Base-by-base conservation (phyloP, 2,797 vertebrate genomes). In the Eremophila alpestris region DNA sequence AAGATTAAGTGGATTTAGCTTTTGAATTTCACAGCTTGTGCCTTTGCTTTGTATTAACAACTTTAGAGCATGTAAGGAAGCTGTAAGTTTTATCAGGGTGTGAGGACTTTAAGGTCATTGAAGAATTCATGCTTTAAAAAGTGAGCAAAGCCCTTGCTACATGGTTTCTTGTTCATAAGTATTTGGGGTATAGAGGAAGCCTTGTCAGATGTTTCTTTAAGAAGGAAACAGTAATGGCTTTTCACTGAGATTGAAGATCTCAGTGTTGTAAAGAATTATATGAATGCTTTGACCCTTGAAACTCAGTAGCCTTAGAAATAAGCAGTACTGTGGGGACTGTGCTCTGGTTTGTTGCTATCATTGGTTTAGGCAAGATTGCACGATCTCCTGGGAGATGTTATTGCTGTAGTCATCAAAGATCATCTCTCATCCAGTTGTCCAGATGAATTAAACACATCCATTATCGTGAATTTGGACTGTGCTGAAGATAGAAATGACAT, bases 321-420 rank as follows among this genome's bases (percentile, higher is more conserved):
- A 71, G 43, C 21, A 52, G 34, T 29, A 34, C 4, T 16, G 7
- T 32, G 30, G 27, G 15, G 36, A 8, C 30, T 62, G 2, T 45
- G 8, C 20, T 60, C 29, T 71, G 19, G 4, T 48, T 79, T 13
- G 13, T 67, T 76, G 56, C 21, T 7, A 23, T 27, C 6, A 11
- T 5, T 2, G 13, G 14, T 73, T 60, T 68, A 24, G 46, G 20
- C 32, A 29, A 10, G 16, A 32, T 48, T 69, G 32, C 0, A 0
- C 48, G 27, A 46, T 58, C 54, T 58, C 56, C 20, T 4, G 11
- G 15, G 26, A 15, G 43, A 13, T 11, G 24, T 27, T 75, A 18
- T 12, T 75, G 10, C 29, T 67, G 22, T 24, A 27, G 27, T 48
- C 24, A n/a, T 36, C 43, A 26, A 15, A 45, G 15, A 49, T 46